phyloP scores from a whole-genome alignment of 1,140 invertebrate genomes.

The Diplogasteroides magnus region DNA sequence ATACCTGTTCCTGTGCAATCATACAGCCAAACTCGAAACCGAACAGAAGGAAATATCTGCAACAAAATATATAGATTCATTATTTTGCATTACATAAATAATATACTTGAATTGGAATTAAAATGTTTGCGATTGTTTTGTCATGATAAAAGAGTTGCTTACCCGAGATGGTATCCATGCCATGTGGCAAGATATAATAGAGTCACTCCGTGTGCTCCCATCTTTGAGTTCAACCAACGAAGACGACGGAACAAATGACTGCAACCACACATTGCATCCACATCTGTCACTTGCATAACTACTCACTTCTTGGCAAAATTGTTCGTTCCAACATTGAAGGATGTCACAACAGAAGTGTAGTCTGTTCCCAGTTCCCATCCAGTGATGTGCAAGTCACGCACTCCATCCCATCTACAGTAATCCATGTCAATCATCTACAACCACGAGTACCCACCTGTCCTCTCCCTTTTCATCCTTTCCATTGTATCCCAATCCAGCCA shows the following conservation, averaged over 20 bases:
- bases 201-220: conserved; percentile 57
- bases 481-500: conserved; percentile 58
- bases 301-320: conserved; percentile 58
- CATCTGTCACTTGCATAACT: conserved; percentile 10
- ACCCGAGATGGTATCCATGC: conserved; percentile 60
- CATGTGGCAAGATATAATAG: conserved; percentile 59
- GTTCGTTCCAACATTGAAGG: conserved; percentile 60
- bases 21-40: conserved; percentile 57
- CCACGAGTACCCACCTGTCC: conserved; percentile 14
- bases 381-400: conserved; percentile 56
- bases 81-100: no score
- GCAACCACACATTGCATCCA: no score
- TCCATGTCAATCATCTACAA: not conserved
- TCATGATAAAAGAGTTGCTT: no score
- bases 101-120: no score
- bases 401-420: conserved; percentile 56
- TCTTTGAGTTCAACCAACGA: conserved; percentile 58
- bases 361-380: conserved; percentile 55
- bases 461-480: conserved; percentile 56
- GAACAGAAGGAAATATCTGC: conserved; percentile 61
- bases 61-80: no score
- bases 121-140: no score
- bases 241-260: conserved; percentile 60
- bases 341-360: conserved; percentile 54
- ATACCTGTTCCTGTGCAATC: conserved; percentile 48